A percentile compares a stretch with the other conserved stretches of the same genome.
Conservation (phyloP, 2,797 vertebrate species). For the Cryptoblepharus egeriae region DNA sequence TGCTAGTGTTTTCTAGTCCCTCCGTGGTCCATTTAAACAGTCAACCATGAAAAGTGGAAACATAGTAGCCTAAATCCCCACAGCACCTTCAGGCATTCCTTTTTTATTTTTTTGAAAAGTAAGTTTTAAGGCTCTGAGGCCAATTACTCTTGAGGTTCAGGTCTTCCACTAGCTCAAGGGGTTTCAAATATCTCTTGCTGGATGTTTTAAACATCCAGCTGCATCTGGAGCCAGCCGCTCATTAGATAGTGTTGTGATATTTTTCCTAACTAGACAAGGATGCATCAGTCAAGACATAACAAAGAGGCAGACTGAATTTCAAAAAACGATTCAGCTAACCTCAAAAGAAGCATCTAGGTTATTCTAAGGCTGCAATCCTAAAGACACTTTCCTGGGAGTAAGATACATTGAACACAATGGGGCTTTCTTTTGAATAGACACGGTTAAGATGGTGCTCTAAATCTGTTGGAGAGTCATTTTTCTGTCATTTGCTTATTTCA, state of each 20-base stretch:
- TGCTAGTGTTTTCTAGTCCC: not conserved
- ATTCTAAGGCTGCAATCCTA: too few species aligned
- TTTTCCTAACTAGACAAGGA: not conserved
- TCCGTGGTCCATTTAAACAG: not conserved
- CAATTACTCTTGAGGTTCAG: not conserved
- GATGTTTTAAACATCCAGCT: not conserved
- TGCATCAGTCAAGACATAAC: constrained; percentile 12
- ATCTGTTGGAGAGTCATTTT: not conserved
- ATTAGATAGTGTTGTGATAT: constrained; percentile 14
- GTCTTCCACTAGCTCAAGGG: not conserved
- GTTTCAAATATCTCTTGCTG: not conserved
- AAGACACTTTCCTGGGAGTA: too few species aligned
- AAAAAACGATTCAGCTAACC: not conserved
- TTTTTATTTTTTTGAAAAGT: not conserved
- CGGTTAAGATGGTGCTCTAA: too few species aligned
- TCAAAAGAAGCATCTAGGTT: not conserved
- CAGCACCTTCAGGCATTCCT: constrained; percentile 8
- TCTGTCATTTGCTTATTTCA: not conserved
- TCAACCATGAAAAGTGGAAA: not conserved
- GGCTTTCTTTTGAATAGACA: too few species aligned
- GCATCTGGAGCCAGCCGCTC: not conserved
- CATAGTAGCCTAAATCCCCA: constrained; percentile 24
- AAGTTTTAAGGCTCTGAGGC: constrained; percentile 2
- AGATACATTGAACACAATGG: too few species aligned
- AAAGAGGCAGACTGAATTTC: not conserved